These are phyloP conservation scores for Fopius arisanus DNA, from an alignment of 1,140 invertebrate genomes.

Conservation along the genomic window DNA sequence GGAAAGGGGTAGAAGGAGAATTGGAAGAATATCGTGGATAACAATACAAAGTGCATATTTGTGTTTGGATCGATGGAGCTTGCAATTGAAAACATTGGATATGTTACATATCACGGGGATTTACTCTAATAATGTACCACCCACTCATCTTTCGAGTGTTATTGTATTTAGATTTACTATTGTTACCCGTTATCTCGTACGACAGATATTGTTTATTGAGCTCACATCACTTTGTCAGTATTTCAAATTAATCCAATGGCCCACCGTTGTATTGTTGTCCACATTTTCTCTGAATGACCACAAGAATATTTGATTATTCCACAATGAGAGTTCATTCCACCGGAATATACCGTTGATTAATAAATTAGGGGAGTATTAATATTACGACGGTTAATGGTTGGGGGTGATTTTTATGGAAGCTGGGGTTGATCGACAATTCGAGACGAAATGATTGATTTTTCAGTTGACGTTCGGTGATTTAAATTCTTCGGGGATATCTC, in stretches of 20 bases:
- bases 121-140: background rate
- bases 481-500: no score
- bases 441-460: no score
- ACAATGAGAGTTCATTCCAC: background rate
- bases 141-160: background rate
- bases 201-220: background rate
- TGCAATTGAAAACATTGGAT: background rate
- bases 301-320: background rate
- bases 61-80: background rate
- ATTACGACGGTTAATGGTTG: no score
- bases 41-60: constrained; percentile 3
- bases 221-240: background rate
- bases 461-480: no score
- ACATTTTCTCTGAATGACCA: background rate
- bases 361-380: no score
- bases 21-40: background rate
- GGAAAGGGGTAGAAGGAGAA: background rate
- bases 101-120: background rate
- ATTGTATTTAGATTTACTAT: background rate
- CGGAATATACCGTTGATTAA: no score
- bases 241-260: background rate
- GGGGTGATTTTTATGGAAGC: no score
- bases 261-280: background rate
- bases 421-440: no score
- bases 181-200: background rate